These are phyloP conservation scores for Allacma fusca DNA, from an alignment of 2,888 invertebrate species.

Conservation along the genomic window DNA sequence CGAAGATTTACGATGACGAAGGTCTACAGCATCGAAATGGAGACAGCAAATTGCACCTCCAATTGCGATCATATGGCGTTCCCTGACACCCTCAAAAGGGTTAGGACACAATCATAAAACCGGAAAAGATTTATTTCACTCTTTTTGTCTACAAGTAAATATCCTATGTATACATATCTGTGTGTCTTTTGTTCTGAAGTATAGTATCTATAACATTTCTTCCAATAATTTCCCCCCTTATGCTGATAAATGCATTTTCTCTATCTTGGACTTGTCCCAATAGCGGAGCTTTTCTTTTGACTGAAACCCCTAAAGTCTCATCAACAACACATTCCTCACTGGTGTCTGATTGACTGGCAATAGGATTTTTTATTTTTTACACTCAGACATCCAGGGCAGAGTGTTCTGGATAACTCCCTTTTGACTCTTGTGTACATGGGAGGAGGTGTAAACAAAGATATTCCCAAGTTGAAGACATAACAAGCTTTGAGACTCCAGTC, in stretches of 20 bases:
- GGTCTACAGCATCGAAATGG: slow-evolving; percentile 56
- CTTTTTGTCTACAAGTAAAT: slow-evolving; percentile 8
- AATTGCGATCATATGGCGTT: slow-evolving; percentile 54
- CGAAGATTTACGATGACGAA: slow-evolving; percentile 54
- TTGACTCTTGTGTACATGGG: not conserved
- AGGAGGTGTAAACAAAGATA: slow-evolving; percentile 32
- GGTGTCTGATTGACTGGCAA: too few relatives aligned
- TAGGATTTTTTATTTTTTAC: too few relatives aligned
- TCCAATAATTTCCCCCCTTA: not conserved
- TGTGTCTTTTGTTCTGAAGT: slow-evolving; percentile 7
- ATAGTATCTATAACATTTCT: too few relatives aligned
- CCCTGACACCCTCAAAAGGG: slow-evolving; percentile 53
- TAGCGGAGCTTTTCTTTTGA: too few relatives aligned
- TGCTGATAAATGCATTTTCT: slow-evolving; percentile 13
- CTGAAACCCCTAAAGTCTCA: too few relatives aligned
- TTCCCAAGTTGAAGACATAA: slow-evolving; percentile 28
- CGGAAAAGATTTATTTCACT: slow-evolving; percentile 54
- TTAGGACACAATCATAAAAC: slow-evolving; percentile 52
- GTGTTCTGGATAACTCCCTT: too few relatives aligned
- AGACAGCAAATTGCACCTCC: slow-evolving; percentile 56
- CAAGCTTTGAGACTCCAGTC: slow-evolving; percentile 19
- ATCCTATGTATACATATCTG: slow-evolving; percentile 24
- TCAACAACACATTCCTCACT: too few relatives aligned
- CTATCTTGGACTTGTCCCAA: not conserved
- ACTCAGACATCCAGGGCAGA: too few relatives aligned